phyloP scores from a whole-genome alignment of 2,797 vertebrate genomes.

The Odontamblyopus lacepedii region DNA sequence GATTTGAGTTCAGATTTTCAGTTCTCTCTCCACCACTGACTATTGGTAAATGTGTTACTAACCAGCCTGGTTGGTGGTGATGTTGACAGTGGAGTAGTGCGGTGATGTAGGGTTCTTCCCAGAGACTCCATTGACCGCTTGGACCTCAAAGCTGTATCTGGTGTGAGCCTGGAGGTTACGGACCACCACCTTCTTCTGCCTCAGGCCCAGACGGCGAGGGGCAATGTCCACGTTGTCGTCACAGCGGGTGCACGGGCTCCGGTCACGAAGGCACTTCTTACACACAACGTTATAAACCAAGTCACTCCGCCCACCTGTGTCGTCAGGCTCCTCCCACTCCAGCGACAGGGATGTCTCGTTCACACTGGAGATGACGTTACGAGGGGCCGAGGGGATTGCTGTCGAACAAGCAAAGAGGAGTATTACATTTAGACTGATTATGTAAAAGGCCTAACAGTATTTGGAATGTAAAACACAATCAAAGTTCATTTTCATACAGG shows the following conservation, averaged over 20 bases:
- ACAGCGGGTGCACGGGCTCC: slow-evolving; percentile 88
- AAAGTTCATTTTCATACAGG: neutral
- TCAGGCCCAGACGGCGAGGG: slow-evolving; percentile 92
- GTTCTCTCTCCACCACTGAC: too few species aligned
- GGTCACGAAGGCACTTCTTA: slow-evolving; percentile 90
- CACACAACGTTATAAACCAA: slow-evolving; percentile 96
- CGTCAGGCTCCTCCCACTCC: slow-evolving; percentile 93
- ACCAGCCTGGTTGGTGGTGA: slow-evolving; percentile 93
- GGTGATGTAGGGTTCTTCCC: slow-evolving; percentile 86
- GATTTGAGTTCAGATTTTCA: too few species aligned
- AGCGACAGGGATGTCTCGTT: slow-evolving; percentile 95
- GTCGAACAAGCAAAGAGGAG: slow-evolving; percentile 25
- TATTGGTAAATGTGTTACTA: slow-evolving; percentile 41
- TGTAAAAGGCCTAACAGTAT: neutral
- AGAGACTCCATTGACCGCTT: slow-evolving; percentile 95
- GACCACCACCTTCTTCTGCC: slow-evolving; percentile 88
- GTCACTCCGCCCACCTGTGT: slow-evolving; percentile 88
- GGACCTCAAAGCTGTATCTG: slow-evolving; percentile 97
- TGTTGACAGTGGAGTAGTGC: slow-evolving; percentile 92
- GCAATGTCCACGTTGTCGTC: slow-evolving; percentile 96
- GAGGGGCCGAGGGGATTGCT: slow-evolving; percentile 90
- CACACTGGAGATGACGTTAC: slow-evolving; percentile 94
- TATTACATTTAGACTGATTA: neutral
- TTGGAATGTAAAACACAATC: neutral
- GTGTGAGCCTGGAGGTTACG: slow-evolving; percentile 97